phyloP scores from a whole-genome alignment of 2,797 vertebrate genomes.

The Enteromius thamalakanensis region DNA sequence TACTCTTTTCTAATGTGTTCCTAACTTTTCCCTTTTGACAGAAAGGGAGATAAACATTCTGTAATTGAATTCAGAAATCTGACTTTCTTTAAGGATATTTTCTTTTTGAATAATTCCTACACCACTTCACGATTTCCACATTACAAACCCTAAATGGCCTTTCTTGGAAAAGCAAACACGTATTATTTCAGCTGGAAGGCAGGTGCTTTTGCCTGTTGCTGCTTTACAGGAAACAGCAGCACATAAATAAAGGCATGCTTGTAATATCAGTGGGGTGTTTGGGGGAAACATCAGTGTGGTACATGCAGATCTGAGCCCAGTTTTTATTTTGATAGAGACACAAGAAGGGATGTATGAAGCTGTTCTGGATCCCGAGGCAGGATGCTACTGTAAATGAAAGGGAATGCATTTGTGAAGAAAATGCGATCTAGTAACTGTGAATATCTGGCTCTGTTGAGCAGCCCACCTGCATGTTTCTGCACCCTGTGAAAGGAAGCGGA shows the following conservation, averaged over 20 bases:
- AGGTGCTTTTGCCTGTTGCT: conserved; percentile 22
- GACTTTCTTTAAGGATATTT: conserved; percentile 57
- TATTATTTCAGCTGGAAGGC: conserved; percentile 27
- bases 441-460: conserved; percentile 20
- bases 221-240: conserved; percentile 20
- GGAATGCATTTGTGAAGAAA: conserved; percentile 3
- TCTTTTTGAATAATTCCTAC: conserved; percentile 56
- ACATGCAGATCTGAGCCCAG: conserved; percentile 4
- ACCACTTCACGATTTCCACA: conserved; percentile 24
- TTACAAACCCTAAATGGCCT: neutral
- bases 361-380: neutral
- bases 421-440: neutral
- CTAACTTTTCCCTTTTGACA: conserved; percentile 58
- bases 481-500: conserved; percentile 26
- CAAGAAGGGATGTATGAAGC: neutral
- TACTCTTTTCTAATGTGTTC: conserved; percentile 60
- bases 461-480: conserved; percentile 34
- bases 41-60: conserved; percentile 57
- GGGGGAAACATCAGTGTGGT: neutral
- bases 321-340: neutral
- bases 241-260: conserved; percentile 33
- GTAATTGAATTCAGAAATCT: conserved; percentile 61
- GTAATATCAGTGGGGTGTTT: conserved; percentile 8
- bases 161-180: conserved; percentile 24
- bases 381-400: conserved; percentile 21